A percentile compares a stretch with the other conserved stretches of the same genome.
phyloP scores from a whole-genome alignment of 2,113 vertebrate genomes.

The Pampusana beccarii region DNA sequence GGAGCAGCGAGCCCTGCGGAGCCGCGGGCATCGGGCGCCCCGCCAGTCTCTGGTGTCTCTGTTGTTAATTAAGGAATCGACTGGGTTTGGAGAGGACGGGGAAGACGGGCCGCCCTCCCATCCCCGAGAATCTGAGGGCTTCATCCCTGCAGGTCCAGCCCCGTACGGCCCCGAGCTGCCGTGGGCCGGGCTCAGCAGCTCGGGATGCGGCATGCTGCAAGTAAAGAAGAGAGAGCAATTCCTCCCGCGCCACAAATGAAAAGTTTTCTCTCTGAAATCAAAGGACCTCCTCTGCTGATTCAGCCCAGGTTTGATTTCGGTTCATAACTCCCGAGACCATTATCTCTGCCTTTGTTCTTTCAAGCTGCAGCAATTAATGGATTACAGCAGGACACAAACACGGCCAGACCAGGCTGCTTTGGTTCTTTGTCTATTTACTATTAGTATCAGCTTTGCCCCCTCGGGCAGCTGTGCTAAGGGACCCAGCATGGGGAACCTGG shows the following conservation, averaged over 20 bases:
- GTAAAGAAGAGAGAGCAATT: neutral
- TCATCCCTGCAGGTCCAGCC: neutral
- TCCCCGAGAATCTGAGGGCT: neutral
- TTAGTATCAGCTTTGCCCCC: neutral
- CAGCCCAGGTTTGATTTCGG: neutral
- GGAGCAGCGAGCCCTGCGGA: neutral
- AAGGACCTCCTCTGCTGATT: neutral
- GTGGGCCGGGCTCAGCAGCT: neutral
- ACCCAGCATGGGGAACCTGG: neutral
- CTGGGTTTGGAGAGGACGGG: accelerated
- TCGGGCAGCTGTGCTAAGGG: neutral
- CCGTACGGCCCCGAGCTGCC: neutral
- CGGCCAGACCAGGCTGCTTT: neutral
- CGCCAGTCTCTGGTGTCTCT: neutral
- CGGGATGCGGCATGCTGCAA: neutral
- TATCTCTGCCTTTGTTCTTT: constrained; percentile 31
- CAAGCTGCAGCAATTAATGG: neutral
- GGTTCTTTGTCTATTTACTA: neutral
- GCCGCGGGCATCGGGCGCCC: neutral
- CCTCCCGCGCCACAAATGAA: neutral
- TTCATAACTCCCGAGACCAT: neutral
- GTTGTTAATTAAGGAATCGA: accelerated
- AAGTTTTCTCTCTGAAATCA: neutral
- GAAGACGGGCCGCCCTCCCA: neutral
- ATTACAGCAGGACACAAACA: neutral